phyloP scores from a whole-genome alignment of 2,797 vertebrate genomes.

The Hipposideros larvatus region DNA sequence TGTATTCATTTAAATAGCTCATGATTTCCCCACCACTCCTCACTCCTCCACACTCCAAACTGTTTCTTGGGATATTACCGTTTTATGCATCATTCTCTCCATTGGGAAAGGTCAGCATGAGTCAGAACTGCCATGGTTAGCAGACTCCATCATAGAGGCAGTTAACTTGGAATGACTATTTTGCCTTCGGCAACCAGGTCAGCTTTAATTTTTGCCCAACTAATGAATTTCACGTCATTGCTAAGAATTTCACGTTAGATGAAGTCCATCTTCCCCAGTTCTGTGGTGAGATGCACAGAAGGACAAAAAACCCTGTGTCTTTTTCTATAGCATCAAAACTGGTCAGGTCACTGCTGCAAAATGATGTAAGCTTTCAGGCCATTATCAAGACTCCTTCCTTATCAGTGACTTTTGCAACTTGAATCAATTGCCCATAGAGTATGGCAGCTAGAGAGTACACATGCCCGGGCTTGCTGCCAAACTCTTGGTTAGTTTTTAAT shows the following conservation, averaged over 20 bases:
- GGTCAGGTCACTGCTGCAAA: background rate
- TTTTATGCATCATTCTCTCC: slow-evolving; percentile 40
- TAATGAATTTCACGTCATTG: slow-evolving; percentile 7
- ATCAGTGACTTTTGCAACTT: background rate
- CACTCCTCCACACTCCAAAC: background rate
- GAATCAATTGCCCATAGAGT: background rate
- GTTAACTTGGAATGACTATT: slow-evolving; percentile 29
- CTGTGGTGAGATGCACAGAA: background rate
- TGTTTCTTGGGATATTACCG: background rate
- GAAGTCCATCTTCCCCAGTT: background rate
- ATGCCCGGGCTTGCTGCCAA: rapidly evolving
- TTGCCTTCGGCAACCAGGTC: slow-evolving; percentile 57
- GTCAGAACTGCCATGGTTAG: background rate
- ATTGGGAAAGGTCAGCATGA: slow-evolving; percentile 31
- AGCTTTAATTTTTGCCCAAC: slow-evolving; percentile 35
- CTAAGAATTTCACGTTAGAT: slow-evolving; percentile 29
- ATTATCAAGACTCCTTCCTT: background rate
- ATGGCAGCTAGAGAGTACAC: background rate
- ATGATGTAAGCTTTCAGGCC: background rate
- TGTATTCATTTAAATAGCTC: background rate
- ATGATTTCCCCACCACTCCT: background rate
- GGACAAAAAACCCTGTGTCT: background rate
- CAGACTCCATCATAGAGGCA: slow-evolving; percentile 6
- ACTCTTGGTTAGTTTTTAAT: background rate
- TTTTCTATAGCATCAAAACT: background rate